phyloP scores from a whole-genome alignment of 2,797 vertebrate genomes.

The Ceryle rudis region DNA sequence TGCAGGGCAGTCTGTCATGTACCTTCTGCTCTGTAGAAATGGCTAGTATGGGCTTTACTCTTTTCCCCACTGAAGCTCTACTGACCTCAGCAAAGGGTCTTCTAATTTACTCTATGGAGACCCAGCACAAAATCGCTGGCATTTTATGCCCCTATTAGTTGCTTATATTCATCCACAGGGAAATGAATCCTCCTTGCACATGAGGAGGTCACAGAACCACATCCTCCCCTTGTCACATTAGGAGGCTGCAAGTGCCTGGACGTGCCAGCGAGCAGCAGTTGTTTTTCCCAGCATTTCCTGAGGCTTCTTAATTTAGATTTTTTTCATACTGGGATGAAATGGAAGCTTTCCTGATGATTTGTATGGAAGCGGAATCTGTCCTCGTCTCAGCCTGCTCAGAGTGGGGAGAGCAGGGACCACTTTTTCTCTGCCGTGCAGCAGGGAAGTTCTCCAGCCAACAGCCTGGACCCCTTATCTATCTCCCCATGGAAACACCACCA shows the following conservation, averaged over 20 bases:
- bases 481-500: neutral
- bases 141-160: neutral
- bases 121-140: neutral
- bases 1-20: neutral
- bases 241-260: neutral
- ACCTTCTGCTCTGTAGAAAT: neutral
- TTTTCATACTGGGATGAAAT: neutral
- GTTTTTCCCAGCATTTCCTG: neutral
- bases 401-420: neutral
- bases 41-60: neutral
- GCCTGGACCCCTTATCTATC: neutral
- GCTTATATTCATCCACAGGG: neutral
- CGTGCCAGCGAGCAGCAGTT: accelerated
- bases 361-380: neutral
- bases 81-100: neutral
- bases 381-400: neutral
- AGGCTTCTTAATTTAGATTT: neutral
- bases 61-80: neutral
- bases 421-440: neutral
- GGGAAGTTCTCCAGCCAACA: neutral
- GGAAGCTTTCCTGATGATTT: neutral
- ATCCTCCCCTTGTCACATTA: accelerated
- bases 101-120: neutral
- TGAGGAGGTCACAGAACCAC: neutral
- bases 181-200: neutral